Percentiles rank a stretch among this genome's conserved stretches.
phyloP scores from a whole-genome alignment of 2,113 vertebrate species.

The Gyps fulvus region DNA sequence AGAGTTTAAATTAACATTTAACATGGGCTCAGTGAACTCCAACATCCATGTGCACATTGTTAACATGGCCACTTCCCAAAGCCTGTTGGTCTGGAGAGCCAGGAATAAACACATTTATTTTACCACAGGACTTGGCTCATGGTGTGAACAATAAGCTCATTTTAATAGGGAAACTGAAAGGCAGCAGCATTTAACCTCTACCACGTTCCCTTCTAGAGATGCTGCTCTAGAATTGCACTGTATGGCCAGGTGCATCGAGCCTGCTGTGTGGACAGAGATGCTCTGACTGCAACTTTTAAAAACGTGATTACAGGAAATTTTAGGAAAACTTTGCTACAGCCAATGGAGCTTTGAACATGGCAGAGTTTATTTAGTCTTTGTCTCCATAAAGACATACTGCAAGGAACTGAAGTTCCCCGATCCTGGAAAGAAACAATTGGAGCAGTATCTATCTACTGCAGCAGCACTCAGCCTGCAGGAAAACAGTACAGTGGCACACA shows the following conservation, averaged over 20 bases:
- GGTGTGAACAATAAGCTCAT: background rate
- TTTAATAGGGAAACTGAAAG: background rate
- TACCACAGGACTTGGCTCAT: background rate
- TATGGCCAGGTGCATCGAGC: background rate
- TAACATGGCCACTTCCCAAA: background rate
- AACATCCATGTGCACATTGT: background rate
- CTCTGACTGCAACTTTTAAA: background rate
- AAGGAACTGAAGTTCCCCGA: background rate
- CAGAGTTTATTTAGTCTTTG: background rate
- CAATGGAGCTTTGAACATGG: background rate
- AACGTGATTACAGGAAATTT: background rate
- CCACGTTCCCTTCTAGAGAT: slow-evolving; percentile 3
- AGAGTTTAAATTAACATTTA: background rate
- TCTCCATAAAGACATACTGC: background rate
- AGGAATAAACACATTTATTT: background rate
- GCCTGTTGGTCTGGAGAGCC: background rate
- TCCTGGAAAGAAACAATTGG: background rate
- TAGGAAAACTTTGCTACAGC: background rate
- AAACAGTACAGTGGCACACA: background rate
- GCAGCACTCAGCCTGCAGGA: background rate
- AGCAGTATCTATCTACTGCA: background rate
- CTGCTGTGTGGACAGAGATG: slow-evolving; percentile 2
- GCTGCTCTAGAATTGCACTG: background rate
- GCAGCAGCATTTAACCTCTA: background rate
- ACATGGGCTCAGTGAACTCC: background rate